Conservation (phyloP, 2,888 invertebrate genomes). For the Microctonus aethiopoides region DNA sequence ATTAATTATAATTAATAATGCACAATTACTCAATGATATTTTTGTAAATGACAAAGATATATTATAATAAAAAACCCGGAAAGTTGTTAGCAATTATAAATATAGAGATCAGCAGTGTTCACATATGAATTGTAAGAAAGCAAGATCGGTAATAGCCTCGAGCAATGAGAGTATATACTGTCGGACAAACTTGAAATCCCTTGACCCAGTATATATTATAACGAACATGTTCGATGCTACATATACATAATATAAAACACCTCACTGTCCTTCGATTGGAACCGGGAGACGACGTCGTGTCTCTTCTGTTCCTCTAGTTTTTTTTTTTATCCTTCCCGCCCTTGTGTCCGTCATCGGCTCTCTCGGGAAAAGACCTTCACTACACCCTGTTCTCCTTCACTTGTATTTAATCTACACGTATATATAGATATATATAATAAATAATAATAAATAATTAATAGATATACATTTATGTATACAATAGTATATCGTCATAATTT, state of each 20-base stretch:
- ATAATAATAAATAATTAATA: slow-evolving; percentile 22
- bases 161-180: slow-evolving; percentile 34
- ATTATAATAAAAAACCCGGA: slow-evolving; percentile 5
- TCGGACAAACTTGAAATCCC: slow-evolving; percentile 44
- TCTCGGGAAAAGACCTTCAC: slow-evolving; percentile 11
- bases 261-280: slow-evolving; percentile 34
- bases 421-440: slow-evolving; percentile 6
- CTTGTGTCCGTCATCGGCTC: slow-evolving; percentile 1
- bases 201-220: slow-evolving; percentile 45
- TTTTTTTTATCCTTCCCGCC: slow-evolving; percentile 4
- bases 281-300: slow-evolving; percentile 20
- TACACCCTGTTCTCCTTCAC: slow-evolving; percentile 12
- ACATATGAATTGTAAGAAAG: slow-evolving; percentile 3
- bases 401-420: neutral
- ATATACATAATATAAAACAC: slow-evolving; percentile 19
- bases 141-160: slow-evolving; percentile 26
- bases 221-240: slow-evolving; percentile 20
- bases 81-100: slow-evolving; percentile 1
- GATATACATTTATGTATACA: slow-evolving; percentile 2
- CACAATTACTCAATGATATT: no score
- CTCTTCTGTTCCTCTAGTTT: slow-evolving; percentile 2
- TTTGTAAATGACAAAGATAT: neutral
- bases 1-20: no score
- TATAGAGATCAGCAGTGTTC: neutral
- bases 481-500: neutral